phyloP scores from a whole-genome alignment of 2,888 invertebrate species.

The Octonoba sinensis region DNA sequence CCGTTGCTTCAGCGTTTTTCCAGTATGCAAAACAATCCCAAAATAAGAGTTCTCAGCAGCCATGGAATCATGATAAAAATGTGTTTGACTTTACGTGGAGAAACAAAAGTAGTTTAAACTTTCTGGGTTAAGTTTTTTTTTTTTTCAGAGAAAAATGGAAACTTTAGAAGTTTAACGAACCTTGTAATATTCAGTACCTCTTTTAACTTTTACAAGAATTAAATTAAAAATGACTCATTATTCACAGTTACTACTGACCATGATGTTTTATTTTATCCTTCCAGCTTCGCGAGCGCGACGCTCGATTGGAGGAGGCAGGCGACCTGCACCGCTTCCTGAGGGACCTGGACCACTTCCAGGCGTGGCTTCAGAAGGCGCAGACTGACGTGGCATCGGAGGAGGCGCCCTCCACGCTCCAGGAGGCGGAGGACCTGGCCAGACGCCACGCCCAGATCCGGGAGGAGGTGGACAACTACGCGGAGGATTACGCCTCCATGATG shows the following conservation, averaged over 20 bases:
- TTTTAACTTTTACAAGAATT: too few relatives aligned
- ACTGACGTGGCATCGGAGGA: slow-evolving; percentile 99
- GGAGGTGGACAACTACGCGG: slow-evolving; percentile 98
- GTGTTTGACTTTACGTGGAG: background rate
- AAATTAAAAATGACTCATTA: too few relatives aligned
- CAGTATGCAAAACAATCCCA: background rate
- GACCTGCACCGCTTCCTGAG: slow-evolving; percentile 97
- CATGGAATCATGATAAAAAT: background rate
- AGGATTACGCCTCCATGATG: slow-evolving; percentile 99
- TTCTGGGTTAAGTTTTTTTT: too few relatives aligned
- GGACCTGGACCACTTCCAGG: slow-evolving; percentile 99
- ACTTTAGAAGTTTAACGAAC: too few relatives aligned
- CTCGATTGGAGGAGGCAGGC: slow-evolving; percentile 98
- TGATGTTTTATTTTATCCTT: slow-evolving; percentile 32
- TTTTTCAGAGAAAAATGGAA: too few relatives aligned
- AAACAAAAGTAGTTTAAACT: too few relatives aligned
- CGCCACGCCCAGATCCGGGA: slow-evolving; percentile 99
- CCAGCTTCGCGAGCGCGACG: slow-evolving; percentile 95
- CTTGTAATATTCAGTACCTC: too few relatives aligned
- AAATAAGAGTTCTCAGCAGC: background rate
- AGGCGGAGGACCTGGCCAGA: slow-evolving; percentile 95
- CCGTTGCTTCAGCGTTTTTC: background rate
- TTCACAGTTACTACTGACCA: background rate
- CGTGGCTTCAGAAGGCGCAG: slow-evolving; percentile 98
- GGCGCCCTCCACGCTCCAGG: slow-evolving; percentile 91